phyloP scores from a whole-genome alignment of 2,797 vertebrate species.

The Sebastes wilsoni region DNA sequence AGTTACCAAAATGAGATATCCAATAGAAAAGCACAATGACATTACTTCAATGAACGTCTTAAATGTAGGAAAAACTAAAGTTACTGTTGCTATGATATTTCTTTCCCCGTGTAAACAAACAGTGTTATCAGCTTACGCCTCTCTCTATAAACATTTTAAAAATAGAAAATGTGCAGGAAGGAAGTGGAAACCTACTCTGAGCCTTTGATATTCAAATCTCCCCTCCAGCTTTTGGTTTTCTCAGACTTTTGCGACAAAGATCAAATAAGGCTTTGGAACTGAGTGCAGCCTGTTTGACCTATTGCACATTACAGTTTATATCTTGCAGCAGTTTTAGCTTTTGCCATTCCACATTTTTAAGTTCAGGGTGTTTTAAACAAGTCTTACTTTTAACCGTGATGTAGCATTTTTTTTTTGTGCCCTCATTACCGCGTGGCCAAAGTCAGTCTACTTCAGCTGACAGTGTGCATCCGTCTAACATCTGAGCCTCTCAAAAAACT shows the following conservation, averaged over 20 bases:
- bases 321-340: neutral
- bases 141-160: neutral
- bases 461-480: too few relatives aligned
- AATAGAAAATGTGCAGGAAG: neutral
- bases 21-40: constrained; percentile 31
- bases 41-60: neutral
- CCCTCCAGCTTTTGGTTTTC: neutral
- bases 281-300: neutral
- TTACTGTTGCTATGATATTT: neutral
- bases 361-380: constrained; percentile 8
- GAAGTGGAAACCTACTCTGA: neutral
- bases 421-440: neutral
- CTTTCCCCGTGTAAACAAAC: neutral
- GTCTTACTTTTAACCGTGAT: constrained; percentile 36
- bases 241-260: neutral
- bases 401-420: constrained; percentile 1
- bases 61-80: neutral
- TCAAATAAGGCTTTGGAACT: neutral
- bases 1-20: neutral
- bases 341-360: constrained; percentile 1
- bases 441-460: neutral
- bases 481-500: neutral
- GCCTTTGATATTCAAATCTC: constrained; percentile 5
- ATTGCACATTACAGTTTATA: neutral
- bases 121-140: neutral